Evolutionary conservation across 2,113 vertebrate species (phyloP).

Genomic region (Dromas ardeola): DNA sequence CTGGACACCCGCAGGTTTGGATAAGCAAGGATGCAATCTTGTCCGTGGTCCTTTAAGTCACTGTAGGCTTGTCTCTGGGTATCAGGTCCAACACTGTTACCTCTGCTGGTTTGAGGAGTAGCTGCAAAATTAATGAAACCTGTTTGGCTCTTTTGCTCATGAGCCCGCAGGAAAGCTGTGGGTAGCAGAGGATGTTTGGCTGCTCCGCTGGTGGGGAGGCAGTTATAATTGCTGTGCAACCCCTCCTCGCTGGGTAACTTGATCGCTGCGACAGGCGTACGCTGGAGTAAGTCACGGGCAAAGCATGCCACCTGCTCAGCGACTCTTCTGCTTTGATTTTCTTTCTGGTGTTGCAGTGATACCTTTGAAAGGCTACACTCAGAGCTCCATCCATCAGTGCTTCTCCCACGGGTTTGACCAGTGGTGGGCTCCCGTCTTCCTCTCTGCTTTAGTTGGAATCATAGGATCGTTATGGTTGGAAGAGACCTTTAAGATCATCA

Average conservation of each 20-base stretch:
- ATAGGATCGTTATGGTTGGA: background rate
- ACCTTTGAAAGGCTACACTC: background rate
- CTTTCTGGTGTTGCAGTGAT: background rate
- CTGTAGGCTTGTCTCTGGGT: background rate
- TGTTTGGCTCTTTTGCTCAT: background rate
- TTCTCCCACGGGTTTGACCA: background rate
- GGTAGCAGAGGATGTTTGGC: background rate
- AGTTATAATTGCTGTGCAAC: background rate
- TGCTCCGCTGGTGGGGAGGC: background rate
- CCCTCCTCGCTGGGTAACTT: background rate
- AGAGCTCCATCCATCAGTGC: fast-evolving
- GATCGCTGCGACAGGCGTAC: fast-evolving
- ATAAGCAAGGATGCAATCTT: background rate
- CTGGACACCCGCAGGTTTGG: background rate
- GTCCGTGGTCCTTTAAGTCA: fast-evolving
- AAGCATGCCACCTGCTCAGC: background rate
- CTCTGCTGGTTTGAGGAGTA: background rate
- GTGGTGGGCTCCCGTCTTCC: background rate
- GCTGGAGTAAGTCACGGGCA: background rate
- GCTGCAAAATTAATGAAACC: background rate
- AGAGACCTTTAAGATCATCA: background rate
- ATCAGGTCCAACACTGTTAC: background rate
- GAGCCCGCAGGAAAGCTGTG: background rate
- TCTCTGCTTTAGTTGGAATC: background rate
- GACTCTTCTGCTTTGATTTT: background rate